Evolutionary conservation across 2,888 invertebrate species (phyloP).

Genomic region (Heterodera filipjevi): DNA sequence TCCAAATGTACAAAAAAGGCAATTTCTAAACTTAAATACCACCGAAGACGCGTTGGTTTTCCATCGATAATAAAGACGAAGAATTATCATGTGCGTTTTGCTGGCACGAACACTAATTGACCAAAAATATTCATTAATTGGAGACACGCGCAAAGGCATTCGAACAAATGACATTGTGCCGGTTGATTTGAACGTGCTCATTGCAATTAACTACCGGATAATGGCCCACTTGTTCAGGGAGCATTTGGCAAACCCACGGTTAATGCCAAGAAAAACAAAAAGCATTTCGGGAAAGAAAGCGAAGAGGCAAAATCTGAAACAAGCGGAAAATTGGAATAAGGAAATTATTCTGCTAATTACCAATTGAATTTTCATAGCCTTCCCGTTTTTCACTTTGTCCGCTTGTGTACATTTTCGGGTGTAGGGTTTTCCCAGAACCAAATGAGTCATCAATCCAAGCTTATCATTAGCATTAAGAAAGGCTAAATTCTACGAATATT

Average conservation of each 20-base stretch:
- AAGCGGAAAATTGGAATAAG: no score
- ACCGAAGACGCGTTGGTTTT: conserved; percentile 81
- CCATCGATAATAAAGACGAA: background rate
- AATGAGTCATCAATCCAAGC: no score
- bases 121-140: no score
- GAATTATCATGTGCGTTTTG: background rate
- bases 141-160: conserved; percentile 66
- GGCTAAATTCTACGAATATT: conserved; percentile 34
- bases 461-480: no score
- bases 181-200: conserved; percentile 80
- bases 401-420: no score
- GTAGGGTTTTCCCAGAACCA: no score
- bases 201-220: conserved; percentile 74
- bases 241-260: background rate
- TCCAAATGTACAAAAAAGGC: background rate
- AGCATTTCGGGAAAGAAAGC: no score
- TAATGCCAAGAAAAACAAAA: background rate
- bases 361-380: no score
- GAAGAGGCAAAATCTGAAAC: no score
- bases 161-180: conserved; percentile 76
- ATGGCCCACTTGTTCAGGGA: background rate
- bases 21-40: background rate
- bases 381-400: no score
- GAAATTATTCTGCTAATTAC: no score
- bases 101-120: background rate